Evolutionary conservation across 1,140 invertebrate species (phyloP), one percentile per base, ranked within the genome.

Genomic region (Drosophila sturtevanti): DNA sequence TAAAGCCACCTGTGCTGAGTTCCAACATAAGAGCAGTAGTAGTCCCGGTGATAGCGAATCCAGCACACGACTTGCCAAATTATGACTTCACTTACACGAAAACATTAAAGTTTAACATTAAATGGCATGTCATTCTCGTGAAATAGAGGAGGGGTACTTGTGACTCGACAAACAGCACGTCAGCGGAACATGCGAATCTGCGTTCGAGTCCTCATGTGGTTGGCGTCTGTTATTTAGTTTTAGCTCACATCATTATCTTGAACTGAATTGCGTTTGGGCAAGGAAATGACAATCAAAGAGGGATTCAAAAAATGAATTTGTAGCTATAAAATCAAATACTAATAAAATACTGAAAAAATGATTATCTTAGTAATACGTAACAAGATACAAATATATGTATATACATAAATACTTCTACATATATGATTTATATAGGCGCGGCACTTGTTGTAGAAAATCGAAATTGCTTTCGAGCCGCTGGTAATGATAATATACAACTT

Each of bases 101-200:
- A 87, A 89, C 84, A 87, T 87, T 87, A 87, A 87, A 87, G 84
- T 89, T 89, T 84, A 89, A 89, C 85, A 89, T 87, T 87, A 87
- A 87, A 87, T 87, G 84, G 84, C 84, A 87, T 87, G 84, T 87
- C 84, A 87, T 89, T 89, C 89, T 48, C 10, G 2, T 48, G 2
- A 16, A 10, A 48, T 48, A 3, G 41, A 48, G 84, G 75, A 59
- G 62, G 68, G 84, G 62, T 79, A 69, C 72, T 68, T 66, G 70
- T 27, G 65, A 44, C 44, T 77, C 78, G 74, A 62, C 55, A 63
- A 77, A 76, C 72, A 66, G 59, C 73, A 77, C 77, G 73, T 77
- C 68, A 51, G 38, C 37, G 44, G 24, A 62, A 68, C 56, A 77
- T 64, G 67, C 48, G 63, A 78, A 27, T 74, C 61, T 59, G 41